Base-by-base conservation (phyloP, 53 echinoderm and acorn worm species). In the Zoroaster sp. region DNA sequence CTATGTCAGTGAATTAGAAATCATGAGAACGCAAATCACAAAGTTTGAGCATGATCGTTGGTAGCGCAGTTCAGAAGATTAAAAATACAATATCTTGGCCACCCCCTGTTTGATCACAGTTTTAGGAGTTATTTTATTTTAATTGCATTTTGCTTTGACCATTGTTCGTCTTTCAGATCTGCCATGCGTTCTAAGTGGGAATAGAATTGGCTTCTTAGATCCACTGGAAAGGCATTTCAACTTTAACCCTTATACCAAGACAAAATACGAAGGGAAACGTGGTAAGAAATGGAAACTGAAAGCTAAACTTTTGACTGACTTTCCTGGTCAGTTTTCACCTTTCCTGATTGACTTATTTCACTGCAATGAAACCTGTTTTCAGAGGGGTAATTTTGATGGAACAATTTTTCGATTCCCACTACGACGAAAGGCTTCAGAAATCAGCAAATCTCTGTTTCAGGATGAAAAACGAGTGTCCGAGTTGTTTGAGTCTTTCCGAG, bases 331-430 rank as follows among this genome's bases (percentile, higher is more conserved):
- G 63, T 92, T 95, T 43, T 34, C 47, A 18, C 94, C 97, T 12
- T 95, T 86, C 47, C 65, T 51, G 2, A 30, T 88, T 2, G 81
- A 85, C 10, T 43, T 71, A 36, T 54, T 69, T 17, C 47, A 83
- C 37, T 51, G 89, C 14, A 21, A 42, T 8, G 7, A 74, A n/a
- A 5, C 42, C 21, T 66, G 34, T 25, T 89, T 92, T 49, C 34
- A 76, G 18, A 66, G 13, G 28, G 83, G 77, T 13, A 17, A 45
- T 35, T 91, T 95, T 55, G 75, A 92, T 12, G 97, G 97, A 13
- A 94, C 97, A 0, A 11, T 97, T 20, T 95, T 97, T 49, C 92
- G 97, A 13, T 97, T 97, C 55, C 97, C 97, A 3, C 71, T 97
- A 33, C 92, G 97, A 28, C 71, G 21, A 34, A 28, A 35, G 14